Percentiles rank a stretch among this genome's conserved stretches.
Evolutionary conservation across 1,140 invertebrate genomes (phyloP).

Genomic region (Parasteatoda tepidariorum): DNA sequence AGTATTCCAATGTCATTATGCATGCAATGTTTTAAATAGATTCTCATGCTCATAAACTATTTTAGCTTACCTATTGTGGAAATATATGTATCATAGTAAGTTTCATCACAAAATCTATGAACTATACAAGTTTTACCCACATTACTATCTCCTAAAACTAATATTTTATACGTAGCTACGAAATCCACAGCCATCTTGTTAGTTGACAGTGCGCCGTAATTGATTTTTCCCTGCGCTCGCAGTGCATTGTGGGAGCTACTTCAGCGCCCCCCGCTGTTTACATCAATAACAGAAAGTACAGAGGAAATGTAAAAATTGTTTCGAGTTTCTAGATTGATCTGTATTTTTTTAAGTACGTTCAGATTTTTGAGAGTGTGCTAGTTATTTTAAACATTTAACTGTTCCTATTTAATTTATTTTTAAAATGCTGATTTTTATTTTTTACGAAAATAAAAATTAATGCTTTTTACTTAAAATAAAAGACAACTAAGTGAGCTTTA

Average conservation of each 20-base stretch:
- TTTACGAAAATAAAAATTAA: too few relatives aligned
- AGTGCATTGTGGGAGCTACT: slow-evolving; percentile 30
- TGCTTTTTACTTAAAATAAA: too few relatives aligned
- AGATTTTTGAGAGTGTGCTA: too few relatives aligned
- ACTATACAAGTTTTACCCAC: slow-evolving; percentile 93
- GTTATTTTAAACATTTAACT: too few relatives aligned
- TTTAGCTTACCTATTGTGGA: slow-evolving; percentile 56
- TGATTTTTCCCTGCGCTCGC: slow-evolving; percentile 43
- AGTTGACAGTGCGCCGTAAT: slow-evolving; percentile 27
- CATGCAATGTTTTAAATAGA: too few relatives aligned
- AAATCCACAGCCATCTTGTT: slow-evolving; percentile 61
- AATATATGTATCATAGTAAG: slow-evolving; percentile 75
- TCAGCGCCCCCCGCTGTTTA: slow-evolving; percentile 38
- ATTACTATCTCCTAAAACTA: slow-evolving; percentile 90
- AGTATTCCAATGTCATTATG: too few relatives aligned
- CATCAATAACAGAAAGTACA: neutral
- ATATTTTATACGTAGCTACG: slow-evolving; percentile 74
- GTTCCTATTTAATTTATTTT: too few relatives aligned
- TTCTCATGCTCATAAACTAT: neutral
- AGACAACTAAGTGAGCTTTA: too few relatives aligned
- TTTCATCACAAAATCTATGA: slow-evolving; percentile 88
- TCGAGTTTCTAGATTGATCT: too few relatives aligned
- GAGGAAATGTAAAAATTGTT: too few relatives aligned
- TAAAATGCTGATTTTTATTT: too few relatives aligned
- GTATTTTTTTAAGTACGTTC: too few relatives aligned